A percentile compares a stretch with the other conserved stretches of the same genome.
phyloP scores from a whole-genome alignment of 1,140 invertebrate species.

The Sinonovacula constricta region DNA sequence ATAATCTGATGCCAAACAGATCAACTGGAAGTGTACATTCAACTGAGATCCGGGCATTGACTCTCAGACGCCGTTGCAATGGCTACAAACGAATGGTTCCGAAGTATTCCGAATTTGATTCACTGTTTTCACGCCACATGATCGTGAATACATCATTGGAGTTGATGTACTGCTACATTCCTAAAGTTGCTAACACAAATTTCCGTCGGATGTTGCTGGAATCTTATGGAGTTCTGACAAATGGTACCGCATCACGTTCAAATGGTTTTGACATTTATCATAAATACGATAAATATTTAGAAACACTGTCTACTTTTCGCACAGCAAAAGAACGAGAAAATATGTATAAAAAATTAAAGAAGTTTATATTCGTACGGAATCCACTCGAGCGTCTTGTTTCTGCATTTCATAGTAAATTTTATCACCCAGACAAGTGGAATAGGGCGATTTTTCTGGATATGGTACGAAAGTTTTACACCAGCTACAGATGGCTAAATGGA shows the following conservation, averaged over 20 bases:
- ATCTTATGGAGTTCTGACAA: slow-evolving; percentile 5
- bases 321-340: background rate
- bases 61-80: too few relatives aligned
- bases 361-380: slow-evolving; percentile 35
- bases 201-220: slow-evolving; percentile 34
- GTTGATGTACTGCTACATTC: slow-evolving; percentile 25
- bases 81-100: too few relatives aligned
- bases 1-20: too few relatives aligned
- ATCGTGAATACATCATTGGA: slow-evolving; percentile 1
- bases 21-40: too few relatives aligned
- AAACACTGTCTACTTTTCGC: slow-evolving; percentile 4
- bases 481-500: background rate
- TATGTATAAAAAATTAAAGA: slow-evolving; percentile 3
- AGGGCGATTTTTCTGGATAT: background rate
- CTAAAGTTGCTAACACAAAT: slow-evolving; percentile 43
- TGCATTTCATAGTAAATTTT: slow-evolving; percentile 31
- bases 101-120: too few relatives aligned
- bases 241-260: background rate
- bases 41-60: too few relatives aligned
- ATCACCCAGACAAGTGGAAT: slow-evolving; percentile 13
- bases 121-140: too few relatives aligned
- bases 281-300: slow-evolving; percentile 12
- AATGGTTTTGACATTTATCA: slow-evolving; percentile 36
- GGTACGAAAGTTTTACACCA: slow-evolving; percentile 1
- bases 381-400: slow-evolving; percentile 36